Evolutionary conservation across 2,888 invertebrate species (phyloP), one percentile per base, ranked within the genome.

Genomic region (Venustoraphidia nigricollis): DNA sequence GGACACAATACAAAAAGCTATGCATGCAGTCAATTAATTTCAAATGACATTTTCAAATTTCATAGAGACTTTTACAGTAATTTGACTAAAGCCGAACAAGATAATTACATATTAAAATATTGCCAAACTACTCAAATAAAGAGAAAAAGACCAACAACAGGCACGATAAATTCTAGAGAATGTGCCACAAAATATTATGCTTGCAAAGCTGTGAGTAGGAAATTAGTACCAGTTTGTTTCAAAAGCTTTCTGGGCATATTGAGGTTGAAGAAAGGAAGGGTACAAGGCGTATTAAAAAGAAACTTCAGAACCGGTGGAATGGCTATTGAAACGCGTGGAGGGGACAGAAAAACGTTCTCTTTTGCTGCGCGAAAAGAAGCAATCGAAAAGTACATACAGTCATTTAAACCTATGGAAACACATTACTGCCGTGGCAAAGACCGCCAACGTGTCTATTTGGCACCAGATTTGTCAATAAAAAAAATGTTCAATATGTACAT

Each of bases 361-460:
- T 17, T 17, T 3, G 17, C 17, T 2, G 17, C 17, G 17, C 17
- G 17, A 17, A 17, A 17, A 17, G 17, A 17, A 17, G 17, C 17
- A 17, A 17, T 17, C 2, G 17, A 17, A 17, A 17, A 17, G 17
- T 17, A 17, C 17, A 17, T 17, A n/a, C n/a, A 17, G 17, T 17
- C 17, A 36, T 52, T 53, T 52, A 45, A 44, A 54, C 41, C 48
- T 53, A 50, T 55, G 47, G 53, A 56, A 11, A 46, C 49, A 34
- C 56, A 55, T 37, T 55, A 56, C 50, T 55, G 50, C 46, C 53
- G 55, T 44, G 51, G 52, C 48, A 48, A 53, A 45, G 39, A 38
- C 14, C 44, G 39, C 44, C 37, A 34, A 17, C 17, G 44, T 34
- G 37, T 46, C n/a, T 48, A 45, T 37, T 40, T 45, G 13, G n/a